Evolutionary conservation across 2,888 invertebrate species (phyloP).

Genomic region (Nasonovia ribisnigri): DNA sequence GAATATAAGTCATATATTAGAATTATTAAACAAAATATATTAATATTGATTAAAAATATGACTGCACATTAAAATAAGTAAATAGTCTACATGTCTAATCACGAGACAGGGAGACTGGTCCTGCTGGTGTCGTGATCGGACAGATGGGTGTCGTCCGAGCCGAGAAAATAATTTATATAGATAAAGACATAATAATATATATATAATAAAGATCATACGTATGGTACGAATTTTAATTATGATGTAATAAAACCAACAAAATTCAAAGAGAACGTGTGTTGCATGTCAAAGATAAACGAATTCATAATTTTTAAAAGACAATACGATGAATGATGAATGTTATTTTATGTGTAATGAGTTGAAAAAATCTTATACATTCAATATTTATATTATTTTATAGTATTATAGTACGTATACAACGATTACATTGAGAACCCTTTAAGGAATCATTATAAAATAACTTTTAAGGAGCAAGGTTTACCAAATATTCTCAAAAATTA

Average conservation of each 20-base stretch:
- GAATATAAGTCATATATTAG: no score
- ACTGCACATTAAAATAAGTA: no score
- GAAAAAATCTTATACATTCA: background rate
- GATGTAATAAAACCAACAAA: background rate
- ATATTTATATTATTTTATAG: background rate
- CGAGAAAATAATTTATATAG: no score
- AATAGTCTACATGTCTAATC: no score
- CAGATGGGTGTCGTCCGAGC: no score
- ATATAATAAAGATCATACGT: background rate
- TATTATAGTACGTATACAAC: no score
- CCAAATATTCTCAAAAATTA: background rate
- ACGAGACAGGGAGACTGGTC: no score
- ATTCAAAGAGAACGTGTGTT: background rate
- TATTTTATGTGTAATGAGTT: background rate
- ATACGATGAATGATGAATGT: background rate
- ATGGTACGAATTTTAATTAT: background rate
- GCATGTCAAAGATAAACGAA: background rate
- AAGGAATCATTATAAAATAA: background rate
- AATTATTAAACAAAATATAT: no score
- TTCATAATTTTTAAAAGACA: background rate
- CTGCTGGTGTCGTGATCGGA: no score
- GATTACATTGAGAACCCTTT: no score
- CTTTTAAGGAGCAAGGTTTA: background rate
- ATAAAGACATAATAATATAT: no score
- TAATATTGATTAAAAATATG: no score